phyloP scores from a whole-genome alignment of 1,140 invertebrate genomes.

The Lamellibrachia luymesi region DNA sequence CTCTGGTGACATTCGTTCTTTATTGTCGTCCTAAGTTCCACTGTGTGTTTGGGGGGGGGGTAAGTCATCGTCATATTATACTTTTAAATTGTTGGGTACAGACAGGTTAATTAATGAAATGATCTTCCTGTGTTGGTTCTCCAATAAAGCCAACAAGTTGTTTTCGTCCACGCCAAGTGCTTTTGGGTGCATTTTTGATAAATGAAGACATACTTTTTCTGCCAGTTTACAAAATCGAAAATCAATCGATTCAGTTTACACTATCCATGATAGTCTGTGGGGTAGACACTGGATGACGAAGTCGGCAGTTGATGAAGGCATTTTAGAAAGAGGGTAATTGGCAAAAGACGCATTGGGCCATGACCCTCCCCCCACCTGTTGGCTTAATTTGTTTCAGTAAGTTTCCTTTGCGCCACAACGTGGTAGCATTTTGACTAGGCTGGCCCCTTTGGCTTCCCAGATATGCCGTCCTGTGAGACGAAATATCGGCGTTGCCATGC shows the following conservation, averaged over 20 bases:
- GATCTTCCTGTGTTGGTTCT: background rate
- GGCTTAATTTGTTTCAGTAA: too few relatives aligned
- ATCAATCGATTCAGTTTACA: background rate
- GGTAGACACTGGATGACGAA: too few relatives aligned
- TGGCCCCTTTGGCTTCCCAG: too few relatives aligned
- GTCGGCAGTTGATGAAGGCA: too few relatives aligned
- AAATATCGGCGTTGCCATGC: background rate
- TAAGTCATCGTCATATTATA: background rate
- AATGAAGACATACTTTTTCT: background rate
- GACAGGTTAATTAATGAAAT: background rate
- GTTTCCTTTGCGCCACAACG: too few relatives aligned
- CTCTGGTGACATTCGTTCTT: background rate
- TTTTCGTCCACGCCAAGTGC: background rate
- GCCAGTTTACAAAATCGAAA: background rate
- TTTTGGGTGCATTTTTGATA: background rate
- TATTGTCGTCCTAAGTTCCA: background rate
- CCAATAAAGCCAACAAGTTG: background rate
- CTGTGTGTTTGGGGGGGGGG: background rate
- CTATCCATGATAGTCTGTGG: background rate
- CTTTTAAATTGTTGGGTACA: background rate
- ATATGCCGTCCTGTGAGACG: background rate
- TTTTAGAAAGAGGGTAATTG: too few relatives aligned
- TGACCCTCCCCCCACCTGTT: too few relatives aligned
- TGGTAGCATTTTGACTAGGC: too few relatives aligned
- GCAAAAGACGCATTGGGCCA: too few relatives aligned